Evolutionary conservation across 2,888 invertebrate species (phyloP), one percentile per base, ranked within the genome.

Genomic region (Mythimna vitellina): DNA sequence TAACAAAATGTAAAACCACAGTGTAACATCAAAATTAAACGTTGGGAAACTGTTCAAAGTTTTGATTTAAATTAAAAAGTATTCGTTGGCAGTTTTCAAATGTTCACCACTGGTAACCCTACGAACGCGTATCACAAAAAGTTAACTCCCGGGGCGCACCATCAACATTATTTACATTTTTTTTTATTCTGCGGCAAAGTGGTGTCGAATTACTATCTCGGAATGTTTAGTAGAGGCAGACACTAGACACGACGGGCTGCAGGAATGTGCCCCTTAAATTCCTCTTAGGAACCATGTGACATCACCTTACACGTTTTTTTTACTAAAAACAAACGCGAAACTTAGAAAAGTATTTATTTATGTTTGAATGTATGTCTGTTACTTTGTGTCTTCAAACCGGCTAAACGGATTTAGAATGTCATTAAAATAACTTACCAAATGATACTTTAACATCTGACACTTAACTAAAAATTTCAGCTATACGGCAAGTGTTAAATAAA

Each of bases 191-290:
- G 83, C 85, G 84, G 84, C 89, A 87, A 89, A 92, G 92, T 92
- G 91, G 94, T 93, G 92, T 96, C 93, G 90, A 93, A 93, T 96
- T 96, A 95, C 95, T 91, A 92, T 92, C 91, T 92, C 87, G 93
- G 94, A 95, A 95, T 95, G 94, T 92, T 89, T 91, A 89, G 91
- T 92, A 89, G 73, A 75, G 88, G 84, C 86, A 85, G 86, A 87
- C 87, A 80, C 81, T 86, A 84, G 86, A 79, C 85, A 74, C 78
- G 86, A 80, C 82, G 79, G 73, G 80, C 82, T 80, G 68, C 71
- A 78, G 80, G 87, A 89, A 90, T 86, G 84, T 89, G 89, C 85
- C 80, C 84, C 83, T 89, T 88, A 79, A 86, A 86, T 89, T 85
- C 77, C 56, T 63, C 65, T 65, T 70, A 62, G 64, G 75, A 81